Conservation (phyloP, 2,888 invertebrate species). For the Neocrepidodera transversa region DNA sequence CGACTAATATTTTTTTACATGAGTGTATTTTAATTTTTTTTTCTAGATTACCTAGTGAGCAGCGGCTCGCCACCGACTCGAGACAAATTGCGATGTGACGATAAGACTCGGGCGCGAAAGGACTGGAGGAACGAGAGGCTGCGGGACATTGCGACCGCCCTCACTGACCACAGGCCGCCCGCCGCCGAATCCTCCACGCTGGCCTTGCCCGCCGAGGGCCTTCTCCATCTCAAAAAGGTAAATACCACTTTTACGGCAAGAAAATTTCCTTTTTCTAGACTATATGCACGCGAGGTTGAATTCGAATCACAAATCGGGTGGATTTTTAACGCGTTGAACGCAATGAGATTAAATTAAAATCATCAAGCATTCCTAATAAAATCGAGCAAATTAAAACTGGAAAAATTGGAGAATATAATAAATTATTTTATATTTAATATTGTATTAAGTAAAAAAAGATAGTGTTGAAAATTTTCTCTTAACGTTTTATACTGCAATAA, state of each 20-base stretch:
- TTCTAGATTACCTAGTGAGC: constrained; percentile 64
- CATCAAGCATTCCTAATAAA: no score
- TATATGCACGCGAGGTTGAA: no score
- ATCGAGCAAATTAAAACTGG: no score
- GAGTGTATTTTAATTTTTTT: not conserved
- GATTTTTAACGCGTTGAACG: no score
- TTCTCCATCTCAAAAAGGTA: constrained; percentile 82
- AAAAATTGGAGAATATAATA: no score
- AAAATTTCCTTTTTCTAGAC: no score
- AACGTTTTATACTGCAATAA: no score
- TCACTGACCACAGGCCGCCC: constrained; percentile 70
- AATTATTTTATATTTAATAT: no score
- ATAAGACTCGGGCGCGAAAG: constrained; percentile 70
- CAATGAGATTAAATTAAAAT: no score
- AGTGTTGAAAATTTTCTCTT: no score
- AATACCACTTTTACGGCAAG: constrained; percentile 5
- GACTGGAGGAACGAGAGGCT: constrained; percentile 74
- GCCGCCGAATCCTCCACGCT: constrained; percentile 61
- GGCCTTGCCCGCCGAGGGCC: constrained; percentile 76
- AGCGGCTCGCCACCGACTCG: constrained; percentile 82
- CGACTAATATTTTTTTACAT: not conserved
- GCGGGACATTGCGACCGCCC: constrained; percentile 82
- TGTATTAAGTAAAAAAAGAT: no score
- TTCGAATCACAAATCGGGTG: no score
- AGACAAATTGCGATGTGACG: constrained; percentile 79